phyloP scores from a whole-genome alignment of 2,888 invertebrate genomes.

The Spodoptera littoralis region DNA sequence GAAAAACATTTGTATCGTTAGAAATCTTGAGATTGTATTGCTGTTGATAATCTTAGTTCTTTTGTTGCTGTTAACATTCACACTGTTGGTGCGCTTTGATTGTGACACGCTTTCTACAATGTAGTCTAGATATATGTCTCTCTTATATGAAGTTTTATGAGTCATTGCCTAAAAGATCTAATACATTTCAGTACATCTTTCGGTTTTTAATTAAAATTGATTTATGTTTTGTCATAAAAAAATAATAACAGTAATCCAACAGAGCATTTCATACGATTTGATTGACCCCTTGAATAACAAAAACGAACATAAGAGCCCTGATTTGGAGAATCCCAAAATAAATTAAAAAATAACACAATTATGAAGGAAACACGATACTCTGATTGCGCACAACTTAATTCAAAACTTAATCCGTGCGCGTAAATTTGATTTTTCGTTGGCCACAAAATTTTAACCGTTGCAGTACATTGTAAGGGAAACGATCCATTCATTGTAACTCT shows the following conservation, averaged over 20 bases:
- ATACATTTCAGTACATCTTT: too few species aligned
- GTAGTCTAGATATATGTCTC: constrained; percentile 20
- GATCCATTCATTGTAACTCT: constrained; percentile 86
- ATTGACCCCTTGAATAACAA: constrained; percentile 64
- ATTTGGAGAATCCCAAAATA: constrained; percentile 78
- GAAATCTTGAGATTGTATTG: constrained; percentile 59
- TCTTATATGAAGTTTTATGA: neutral
- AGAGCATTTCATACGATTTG: constrained; percentile 42
- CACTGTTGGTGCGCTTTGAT: constrained; percentile 32
- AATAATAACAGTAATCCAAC: constrained; percentile 23
- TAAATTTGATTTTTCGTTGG: constrained; percentile 70
- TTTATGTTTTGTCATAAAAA: neutral
- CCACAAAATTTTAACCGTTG: constrained; percentile 78
- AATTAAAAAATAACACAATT: constrained; percentile 78
- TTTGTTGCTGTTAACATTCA: constrained; percentile 55
- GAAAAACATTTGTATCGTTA: constrained; percentile 59
- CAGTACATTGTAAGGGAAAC: constrained; percentile 85
- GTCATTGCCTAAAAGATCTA: too few species aligned
- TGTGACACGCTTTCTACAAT: constrained; percentile 50
- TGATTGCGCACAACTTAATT: constrained; percentile 51
- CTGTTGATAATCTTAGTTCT: constrained; percentile 48
- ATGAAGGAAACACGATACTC: constrained; percentile 65
- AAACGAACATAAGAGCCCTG: constrained; percentile 59
- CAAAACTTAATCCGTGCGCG: constrained; percentile 49
- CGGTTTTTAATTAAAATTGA: too few species aligned